phyloP scores from a whole-genome alignment of 1,140 invertebrate species.

The Stegodyphus dumicola region DNA sequence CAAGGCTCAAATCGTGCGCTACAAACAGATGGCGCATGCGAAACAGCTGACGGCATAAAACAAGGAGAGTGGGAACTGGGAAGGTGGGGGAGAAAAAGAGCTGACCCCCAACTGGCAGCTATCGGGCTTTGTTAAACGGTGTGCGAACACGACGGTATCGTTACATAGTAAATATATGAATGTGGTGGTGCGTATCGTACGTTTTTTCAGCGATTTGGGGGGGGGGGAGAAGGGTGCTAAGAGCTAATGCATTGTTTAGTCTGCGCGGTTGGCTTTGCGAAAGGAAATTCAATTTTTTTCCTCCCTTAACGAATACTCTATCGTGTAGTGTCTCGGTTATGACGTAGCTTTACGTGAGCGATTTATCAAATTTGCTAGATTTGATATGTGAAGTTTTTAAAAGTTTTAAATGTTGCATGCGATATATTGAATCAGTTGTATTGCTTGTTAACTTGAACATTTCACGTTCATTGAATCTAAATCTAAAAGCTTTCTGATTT shows the following conservation, averaged over 20 bases:
- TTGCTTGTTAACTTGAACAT: no score
- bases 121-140: slow-evolving; percentile 50
- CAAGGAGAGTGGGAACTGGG: not conserved
- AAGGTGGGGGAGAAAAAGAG: slow-evolving; percentile 4
- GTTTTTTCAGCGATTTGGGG: not conserved
- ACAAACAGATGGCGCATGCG: slow-evolving; percentile 45
- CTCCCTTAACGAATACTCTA: no score
- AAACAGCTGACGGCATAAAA: slow-evolving; percentile 30
- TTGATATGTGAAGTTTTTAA: no score
- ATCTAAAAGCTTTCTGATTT: no score
- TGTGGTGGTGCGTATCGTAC: slow-evolving; percentile 27
- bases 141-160: slow-evolving; percentile 54
- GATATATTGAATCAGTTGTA: no score
- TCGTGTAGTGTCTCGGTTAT: no score
- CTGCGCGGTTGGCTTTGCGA: not conserved
- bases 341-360: no score
- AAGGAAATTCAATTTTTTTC: no score
- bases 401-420: no score
- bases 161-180: slow-evolving; percentile 56
- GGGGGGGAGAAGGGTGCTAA: not conserved
- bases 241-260: slow-evolving; percentile 1
- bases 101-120: slow-evolving; percentile 19
- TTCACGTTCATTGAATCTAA: no score
- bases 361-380: no score
- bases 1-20: slow-evolving; percentile 26